phyloP scores from a whole-genome alignment of 1,140 invertebrate species.

The Cardiocondyla obscurior region DNA sequence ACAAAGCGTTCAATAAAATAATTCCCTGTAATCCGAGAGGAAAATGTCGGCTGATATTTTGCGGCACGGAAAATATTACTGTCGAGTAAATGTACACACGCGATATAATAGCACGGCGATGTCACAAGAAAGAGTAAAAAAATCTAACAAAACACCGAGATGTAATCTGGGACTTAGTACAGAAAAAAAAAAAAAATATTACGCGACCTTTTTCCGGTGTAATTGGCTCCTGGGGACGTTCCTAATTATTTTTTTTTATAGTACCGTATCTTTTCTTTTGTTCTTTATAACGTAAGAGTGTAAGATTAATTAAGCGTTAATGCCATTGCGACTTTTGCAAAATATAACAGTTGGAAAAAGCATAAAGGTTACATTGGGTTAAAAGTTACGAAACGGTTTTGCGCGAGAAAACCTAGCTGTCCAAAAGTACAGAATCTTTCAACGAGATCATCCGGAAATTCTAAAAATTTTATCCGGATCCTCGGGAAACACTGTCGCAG shows the following conservation, averaged over 20 bases:
- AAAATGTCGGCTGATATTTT: conserved; percentile 30
- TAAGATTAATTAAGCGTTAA: background rate
- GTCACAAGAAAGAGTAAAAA: background rate
- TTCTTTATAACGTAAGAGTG: background rate
- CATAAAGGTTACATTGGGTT: background rate
- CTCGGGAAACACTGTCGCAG: background rate
- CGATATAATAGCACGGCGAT: background rate
- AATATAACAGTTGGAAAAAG: background rate
- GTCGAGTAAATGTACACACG: background rate
- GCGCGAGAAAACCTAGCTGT: conserved; percentile 17
- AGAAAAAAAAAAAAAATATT: conserved; percentile 9
- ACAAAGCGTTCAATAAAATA: conserved; percentile 38
- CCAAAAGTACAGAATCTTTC: conserved; percentile 15
- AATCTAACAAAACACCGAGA: conserved; percentile 6
- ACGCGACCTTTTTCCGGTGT: background rate
- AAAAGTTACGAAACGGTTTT: background rate
- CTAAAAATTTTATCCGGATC: conserved; percentile 20
- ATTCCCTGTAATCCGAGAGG: conserved; percentile 15
- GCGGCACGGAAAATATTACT: background rate
- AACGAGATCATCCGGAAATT: conserved; percentile 4
- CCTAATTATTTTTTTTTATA: background rate
- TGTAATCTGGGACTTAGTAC: conserved; percentile 16
- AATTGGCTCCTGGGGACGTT: conserved; percentile 27
- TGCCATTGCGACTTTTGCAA: no score
- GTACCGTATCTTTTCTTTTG: background rate